These are phyloP conservation scores for Psettodes erumei DNA, from an alignment of 2,113 vertebrate species.

Conservation along the genomic window DNA sequence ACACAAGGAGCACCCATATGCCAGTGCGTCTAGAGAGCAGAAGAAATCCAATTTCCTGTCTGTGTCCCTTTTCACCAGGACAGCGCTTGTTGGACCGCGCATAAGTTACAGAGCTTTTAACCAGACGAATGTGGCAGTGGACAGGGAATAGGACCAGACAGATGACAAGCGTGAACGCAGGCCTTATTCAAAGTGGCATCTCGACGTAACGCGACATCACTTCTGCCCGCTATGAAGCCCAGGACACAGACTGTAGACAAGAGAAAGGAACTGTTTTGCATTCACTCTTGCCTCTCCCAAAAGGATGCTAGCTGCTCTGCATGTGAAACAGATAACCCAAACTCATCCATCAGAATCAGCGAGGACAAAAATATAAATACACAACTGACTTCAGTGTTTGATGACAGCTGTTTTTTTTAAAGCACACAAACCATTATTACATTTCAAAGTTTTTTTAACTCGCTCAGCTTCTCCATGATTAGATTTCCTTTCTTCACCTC, in stretches of 20 bases:
- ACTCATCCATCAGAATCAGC: conserved; percentile 19
- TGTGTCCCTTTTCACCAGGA: conserved; percentile 50
- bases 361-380: conserved; percentile 14
- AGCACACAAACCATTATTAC: conserved; percentile 11
- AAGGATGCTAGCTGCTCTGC: background rate
- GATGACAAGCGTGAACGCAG: conserved; percentile 1
- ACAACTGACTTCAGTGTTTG: background rate
- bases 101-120: conserved; percentile 42
- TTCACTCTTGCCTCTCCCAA: background rate
- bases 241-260: background rate
- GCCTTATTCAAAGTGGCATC: conserved; percentile 24
- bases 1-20: conserved; percentile 42
- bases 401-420: conserved; percentile 26
- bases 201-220: background rate
- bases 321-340: conserved; percentile 4
- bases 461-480: conserved; percentile 25
- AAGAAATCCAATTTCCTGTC: conserved; percentile 70
- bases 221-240: background rate
- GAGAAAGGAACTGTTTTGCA: background rate
- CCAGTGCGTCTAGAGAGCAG: conserved; percentile 25
- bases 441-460: conserved; percentile 35
- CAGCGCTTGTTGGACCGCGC: conserved; percentile 20
- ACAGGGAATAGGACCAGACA: background rate
- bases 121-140: conserved; percentile 22
- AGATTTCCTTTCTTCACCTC: conserved; percentile 32